phyloP scores from a whole-genome alignment of 1,140 invertebrate species.

The Agrypnia vestita region DNA sequence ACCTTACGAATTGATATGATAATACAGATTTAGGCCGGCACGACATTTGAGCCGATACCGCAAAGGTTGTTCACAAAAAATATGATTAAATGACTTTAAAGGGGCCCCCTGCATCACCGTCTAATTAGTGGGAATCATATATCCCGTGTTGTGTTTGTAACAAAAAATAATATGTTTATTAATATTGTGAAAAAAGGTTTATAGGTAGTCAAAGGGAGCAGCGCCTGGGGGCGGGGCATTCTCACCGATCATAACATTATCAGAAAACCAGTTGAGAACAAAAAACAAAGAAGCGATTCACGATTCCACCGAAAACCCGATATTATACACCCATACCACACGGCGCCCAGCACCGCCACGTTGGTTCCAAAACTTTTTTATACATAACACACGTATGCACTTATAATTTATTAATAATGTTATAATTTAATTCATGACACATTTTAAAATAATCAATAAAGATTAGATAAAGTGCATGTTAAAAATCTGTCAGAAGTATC shows the following conservation, averaged over 20 bases:
- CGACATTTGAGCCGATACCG: too few relatives aligned
- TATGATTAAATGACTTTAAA: neutral
- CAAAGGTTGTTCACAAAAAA: too few relatives aligned
- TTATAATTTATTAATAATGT: too few relatives aligned
- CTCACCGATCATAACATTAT: conserved; percentile 49
- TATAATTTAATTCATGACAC: too few relatives aligned
- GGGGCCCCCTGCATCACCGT: neutral
- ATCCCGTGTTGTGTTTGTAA: conserved; percentile 20
- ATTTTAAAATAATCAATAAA: too few relatives aligned
- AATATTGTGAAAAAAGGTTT: conserved; percentile 15
- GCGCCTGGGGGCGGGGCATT: conserved; percentile 10
- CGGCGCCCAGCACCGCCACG: conserved; percentile 5
- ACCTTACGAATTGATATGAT: too few relatives aligned
- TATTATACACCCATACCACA: conserved; percentile 53
- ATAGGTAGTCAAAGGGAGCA: neutral
- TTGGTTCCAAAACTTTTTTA: neutral
- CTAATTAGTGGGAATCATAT: conserved; percentile 36
- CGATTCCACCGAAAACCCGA: conserved; percentile 50
- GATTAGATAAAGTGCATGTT: too few relatives aligned
- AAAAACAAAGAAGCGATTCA: conserved; percentile 54
- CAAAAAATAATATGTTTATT: conserved; percentile 36
- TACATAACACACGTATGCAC: too few relatives aligned
- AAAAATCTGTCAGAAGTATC: too few relatives aligned
- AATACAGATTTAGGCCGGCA: too few relatives aligned
- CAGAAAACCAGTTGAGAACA: conserved; percentile 44